A percentile compares a stretch with the other conserved stretches of the same genome.
Evolutionary conservation across 2,888 invertebrate genomes (phyloP).

Genomic region (Thereva unica): DNA sequence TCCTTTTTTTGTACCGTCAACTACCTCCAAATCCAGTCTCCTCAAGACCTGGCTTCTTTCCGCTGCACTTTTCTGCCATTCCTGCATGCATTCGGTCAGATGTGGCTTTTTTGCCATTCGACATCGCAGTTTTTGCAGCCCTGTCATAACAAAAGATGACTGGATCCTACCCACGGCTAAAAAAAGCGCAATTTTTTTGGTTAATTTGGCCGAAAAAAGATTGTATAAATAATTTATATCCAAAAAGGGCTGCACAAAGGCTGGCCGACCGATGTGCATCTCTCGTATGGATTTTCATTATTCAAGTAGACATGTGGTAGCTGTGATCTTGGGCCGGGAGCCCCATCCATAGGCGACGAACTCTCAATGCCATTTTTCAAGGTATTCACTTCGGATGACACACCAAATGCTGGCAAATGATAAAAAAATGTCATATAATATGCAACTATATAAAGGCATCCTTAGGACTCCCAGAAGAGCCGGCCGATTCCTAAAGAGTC

Average conservation of each 20-base stretch:
- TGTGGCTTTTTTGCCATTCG: conserved; percentile 22
- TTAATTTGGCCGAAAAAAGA: conserved; percentile 20
- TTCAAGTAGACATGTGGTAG: conserved; percentile 33
- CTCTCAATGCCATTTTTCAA: conserved; percentile 31
- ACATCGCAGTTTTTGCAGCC: conserved; percentile 2
- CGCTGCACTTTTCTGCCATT: conserved; percentile 3
- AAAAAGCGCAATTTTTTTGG: conserved; percentile 22
- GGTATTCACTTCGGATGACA: conserved; percentile 27
- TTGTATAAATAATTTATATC: conserved; percentile 33
- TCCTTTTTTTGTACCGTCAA: background rate
- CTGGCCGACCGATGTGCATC: conserved; percentile 18
- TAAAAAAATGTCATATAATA: conserved; percentile 24
- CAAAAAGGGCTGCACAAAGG: background rate
- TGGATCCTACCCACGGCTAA: conserved; percentile 12
- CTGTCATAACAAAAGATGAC: conserved; percentile 31
- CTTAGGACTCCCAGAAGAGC: conserved; percentile 10
- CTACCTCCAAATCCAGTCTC: background rate
- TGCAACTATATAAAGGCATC: conserved; percentile 17
- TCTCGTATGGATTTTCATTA: conserved; percentile 34
- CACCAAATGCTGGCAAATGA: conserved; percentile 13
- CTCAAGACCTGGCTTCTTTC: background rate
- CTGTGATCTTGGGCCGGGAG: background rate
- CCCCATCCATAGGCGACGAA: conserved; percentile 28
- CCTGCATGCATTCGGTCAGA: conserved; percentile 6
- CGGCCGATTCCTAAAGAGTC: conserved; percentile 19